Evolutionary conservation across 2,113 vertebrate species (phyloP).

Genomic region (Malaclemys terrapin): DNA sequence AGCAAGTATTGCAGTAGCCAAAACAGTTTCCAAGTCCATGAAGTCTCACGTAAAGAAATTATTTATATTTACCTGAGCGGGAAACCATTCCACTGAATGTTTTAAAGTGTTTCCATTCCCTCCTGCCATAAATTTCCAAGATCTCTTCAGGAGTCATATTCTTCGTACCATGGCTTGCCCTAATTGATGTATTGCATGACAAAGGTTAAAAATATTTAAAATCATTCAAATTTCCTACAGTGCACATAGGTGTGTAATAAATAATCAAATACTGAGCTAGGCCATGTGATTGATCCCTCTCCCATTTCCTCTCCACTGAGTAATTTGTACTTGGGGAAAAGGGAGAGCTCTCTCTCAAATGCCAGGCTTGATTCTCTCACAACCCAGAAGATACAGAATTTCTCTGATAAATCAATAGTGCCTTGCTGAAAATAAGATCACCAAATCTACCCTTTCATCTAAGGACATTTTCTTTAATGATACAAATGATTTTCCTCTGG

Average conservation of each 20-base stretch:
- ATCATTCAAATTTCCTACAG: not conserved
- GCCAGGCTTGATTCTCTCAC: not conserved
- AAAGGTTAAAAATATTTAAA: not conserved
- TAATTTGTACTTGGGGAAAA: not conserved
- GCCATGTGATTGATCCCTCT: not conserved
- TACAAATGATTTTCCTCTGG: not conserved
- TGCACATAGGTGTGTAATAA: not conserved
- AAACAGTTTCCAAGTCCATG: not conserved
- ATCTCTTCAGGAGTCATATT: constrained; percentile 86
- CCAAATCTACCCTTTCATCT: not conserved
- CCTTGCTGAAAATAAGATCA: not conserved
- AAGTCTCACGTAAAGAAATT: not conserved
- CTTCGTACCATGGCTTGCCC: constrained; percentile 91
- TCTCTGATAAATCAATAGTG: not conserved
- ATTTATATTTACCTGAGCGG: constrained; percentile 84
- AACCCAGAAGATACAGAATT: not conserved
- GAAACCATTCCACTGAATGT: constrained; percentile 87
- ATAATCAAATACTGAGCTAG: not conserved
- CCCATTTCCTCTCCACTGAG: not conserved
- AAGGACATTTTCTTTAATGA: not conserved
- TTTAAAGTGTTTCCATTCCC: constrained; percentile 92
- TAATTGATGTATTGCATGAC: constrained; percentile 52
- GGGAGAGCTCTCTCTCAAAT: not conserved
- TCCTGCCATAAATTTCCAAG: constrained; percentile 85
- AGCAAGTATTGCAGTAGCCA: not conserved